Evolutionary conservation across 2,888 invertebrate species (phyloP), one percentile per base, ranked within the genome.

Genomic region (Zygaena filipendulae): DNA sequence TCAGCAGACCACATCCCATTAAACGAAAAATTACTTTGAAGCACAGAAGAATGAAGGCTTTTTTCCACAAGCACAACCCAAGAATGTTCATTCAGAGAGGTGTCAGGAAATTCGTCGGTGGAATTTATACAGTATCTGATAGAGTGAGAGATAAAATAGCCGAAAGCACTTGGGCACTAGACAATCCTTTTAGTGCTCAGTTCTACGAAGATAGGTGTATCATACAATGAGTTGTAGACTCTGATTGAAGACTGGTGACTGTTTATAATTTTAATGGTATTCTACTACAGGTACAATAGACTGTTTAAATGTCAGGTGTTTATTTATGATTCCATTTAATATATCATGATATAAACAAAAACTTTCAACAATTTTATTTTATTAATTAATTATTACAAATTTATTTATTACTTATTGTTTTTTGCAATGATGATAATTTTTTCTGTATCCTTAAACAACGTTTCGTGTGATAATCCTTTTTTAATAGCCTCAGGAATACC

Each of bases 171-270:
- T 19, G 68, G 38, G 60, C 60, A 0, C 28, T 70, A 14, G 60
- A 69, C 21, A 68, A 68, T 10, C 66, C 69, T 0, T 70, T 71
- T 21, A 58, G 57, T 32, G 55, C 52, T 0, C 66, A 64, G n/a
- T 70, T 71, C 24, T 71, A 71, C 11, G 57, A 60, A 48, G 70
- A 70, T 29, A 47, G 64, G 6, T 71, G 69, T 46, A 36, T 18
- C 3, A 60, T 71, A 18, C 64, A 67, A 33, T 70, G 40, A 39
- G 11, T 13, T 9, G 8, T 3, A 3, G 4, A n/a, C 23, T 16
- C 12, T 11, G 2, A 25, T 12, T 22, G n/a, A n/a, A n/a, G n/a
- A n/a, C n/a, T n/a, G n/a, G n/a, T n/a, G n/a, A n/a, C n/a, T n/a
- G n/a, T n/a, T n/a, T n/a, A n/a, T n/a, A n/a, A n/a, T n/a, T n/a